Conservation (phyloP, 1,140 invertebrate species). For the Cephus cinctus region DNA sequence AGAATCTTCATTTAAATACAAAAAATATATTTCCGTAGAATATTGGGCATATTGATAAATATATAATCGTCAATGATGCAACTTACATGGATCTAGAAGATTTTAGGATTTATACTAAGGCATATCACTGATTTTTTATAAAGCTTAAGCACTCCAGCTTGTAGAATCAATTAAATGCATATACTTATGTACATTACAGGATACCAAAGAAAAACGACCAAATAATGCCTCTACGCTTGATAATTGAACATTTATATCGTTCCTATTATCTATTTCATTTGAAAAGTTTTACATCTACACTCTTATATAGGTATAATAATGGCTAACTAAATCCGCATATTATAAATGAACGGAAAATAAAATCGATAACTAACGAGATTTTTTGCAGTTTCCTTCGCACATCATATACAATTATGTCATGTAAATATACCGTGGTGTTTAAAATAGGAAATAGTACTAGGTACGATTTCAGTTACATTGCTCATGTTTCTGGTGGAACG, state of each 20-base stretch:
- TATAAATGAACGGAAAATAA: neutral
- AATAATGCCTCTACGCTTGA: slow-evolving; percentile 4
- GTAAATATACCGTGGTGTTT: too few species aligned
- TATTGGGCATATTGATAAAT: too few species aligned
- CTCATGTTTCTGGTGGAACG: slow-evolving; percentile 16
- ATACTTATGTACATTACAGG: neutral
- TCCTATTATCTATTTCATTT: neutral
- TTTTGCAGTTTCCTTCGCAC: neutral
- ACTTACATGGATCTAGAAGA: too few species aligned
- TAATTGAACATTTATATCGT: neutral
- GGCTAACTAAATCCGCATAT: neutral
- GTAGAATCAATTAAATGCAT: neutral
- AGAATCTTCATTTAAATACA: too few species aligned
- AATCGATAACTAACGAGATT: slow-evolving; percentile 2
- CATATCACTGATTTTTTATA: too few species aligned
- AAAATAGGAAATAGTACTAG: too few species aligned
- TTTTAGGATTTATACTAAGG: too few species aligned
- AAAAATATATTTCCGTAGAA: too few species aligned
- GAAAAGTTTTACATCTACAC: slow-evolving; percentile 1
- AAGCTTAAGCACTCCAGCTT: neutral
- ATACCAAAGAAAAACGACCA: neutral
- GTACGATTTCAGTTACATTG: slow-evolving; percentile 3
- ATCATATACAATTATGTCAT: too few species aligned
- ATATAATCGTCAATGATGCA: too few species aligned
- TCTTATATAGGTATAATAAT: neutral